Evolutionary conservation across 2,888 invertebrate species (phyloP).

Genomic region (Caenorhabditis sp.): DNA sequence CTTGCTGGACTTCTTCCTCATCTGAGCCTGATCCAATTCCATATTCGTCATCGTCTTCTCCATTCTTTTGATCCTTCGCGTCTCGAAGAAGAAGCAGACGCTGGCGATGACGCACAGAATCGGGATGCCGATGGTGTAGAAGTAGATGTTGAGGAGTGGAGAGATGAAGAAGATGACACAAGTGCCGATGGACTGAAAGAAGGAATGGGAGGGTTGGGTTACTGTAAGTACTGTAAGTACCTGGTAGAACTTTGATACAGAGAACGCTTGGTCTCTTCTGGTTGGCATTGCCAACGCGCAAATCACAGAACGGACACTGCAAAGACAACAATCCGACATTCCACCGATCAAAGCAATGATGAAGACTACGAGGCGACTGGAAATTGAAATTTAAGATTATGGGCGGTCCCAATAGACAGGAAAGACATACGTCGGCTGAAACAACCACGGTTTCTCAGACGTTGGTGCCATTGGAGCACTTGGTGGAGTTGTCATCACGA

Average conservation of each 20-base stretch:
- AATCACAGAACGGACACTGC: conserved; percentile 66
- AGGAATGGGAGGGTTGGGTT: no score
- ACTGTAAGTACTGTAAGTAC: conserved; percentile 14
- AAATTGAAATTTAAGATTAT: conserved; percentile 18
- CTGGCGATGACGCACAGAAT: conserved; percentile 46
- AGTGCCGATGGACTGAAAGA: conserved; percentile 57
- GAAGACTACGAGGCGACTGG: conserved; percentile 61
- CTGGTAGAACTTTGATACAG: conserved; percentile 74
- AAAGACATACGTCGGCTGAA: conserved; percentile 60
- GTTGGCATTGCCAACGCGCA: conserved; percentile 69
- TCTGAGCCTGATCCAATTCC: conserved; percentile 50
- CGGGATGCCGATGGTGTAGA: conserved; percentile 60
- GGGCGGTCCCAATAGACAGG: no score
- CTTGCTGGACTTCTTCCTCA: conserved; percentile 44
- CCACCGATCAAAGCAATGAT: conserved; percentile 69
- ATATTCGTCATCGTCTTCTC: conserved; percentile 59
- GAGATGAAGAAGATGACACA: conserved; percentile 62
- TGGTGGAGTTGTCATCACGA: conserved; percentile 64
- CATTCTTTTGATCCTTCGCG: conserved; percentile 42
- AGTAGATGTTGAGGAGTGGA: conserved; percentile 59
- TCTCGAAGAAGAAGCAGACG: conserved; percentile 54
- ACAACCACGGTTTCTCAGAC: conserved; percentile 52
- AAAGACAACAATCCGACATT: conserved; percentile 68
- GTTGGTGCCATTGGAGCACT: conserved; percentile 65
- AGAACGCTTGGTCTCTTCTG: conserved; percentile 69